phyloP scores from a whole-genome alignment of 2,113 vertebrate species.

The Dicentrarchus labrax region DNA sequence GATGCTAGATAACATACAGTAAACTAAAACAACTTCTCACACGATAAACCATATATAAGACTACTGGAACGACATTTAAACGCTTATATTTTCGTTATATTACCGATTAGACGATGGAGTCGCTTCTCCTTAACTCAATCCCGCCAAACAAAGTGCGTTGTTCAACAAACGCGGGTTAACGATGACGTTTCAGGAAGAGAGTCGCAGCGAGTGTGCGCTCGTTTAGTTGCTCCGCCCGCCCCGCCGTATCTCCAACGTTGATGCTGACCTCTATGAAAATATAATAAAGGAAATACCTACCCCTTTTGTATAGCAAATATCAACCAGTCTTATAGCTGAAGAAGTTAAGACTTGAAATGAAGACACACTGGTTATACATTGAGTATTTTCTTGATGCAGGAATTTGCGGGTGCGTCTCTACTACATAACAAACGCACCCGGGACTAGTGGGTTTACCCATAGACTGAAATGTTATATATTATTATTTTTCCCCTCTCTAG shows the following conservation, averaged over 20 bases:
- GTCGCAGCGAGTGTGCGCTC: background rate
- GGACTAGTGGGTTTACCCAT: background rate
- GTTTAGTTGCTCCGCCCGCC: constrained; percentile 7
- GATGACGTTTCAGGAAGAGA: constrained; percentile 69
- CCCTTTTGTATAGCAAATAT: rapidly evolving
- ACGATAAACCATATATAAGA: no score
- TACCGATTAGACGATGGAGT: constrained; percentile 34
- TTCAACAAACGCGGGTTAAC: constrained; percentile 74
- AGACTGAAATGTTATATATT: background rate
- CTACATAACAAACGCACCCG: constrained; percentile 35
- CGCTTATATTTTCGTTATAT: background rate
- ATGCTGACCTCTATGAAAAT: rapidly evolving
- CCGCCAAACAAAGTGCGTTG: constrained; percentile 71
- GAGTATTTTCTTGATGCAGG: no score
- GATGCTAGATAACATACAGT: constrained; percentile 3
- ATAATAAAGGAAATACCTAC: no score
- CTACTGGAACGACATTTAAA: background rate
- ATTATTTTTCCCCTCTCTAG: no score
- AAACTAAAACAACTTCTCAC: background rate
- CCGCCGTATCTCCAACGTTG: rapidly evolving
- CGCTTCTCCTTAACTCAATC: background rate
- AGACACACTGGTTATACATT: rapidly evolving
- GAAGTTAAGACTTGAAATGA: background rate
- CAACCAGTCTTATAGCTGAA: background rate
- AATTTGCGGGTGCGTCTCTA: background rate